A percentile compares a stretch with the other conserved stretches of the same genome.
Evolutionary conservation across 2,888 invertebrate species (phyloP).

Genomic region (Globia sparganii): DNA sequence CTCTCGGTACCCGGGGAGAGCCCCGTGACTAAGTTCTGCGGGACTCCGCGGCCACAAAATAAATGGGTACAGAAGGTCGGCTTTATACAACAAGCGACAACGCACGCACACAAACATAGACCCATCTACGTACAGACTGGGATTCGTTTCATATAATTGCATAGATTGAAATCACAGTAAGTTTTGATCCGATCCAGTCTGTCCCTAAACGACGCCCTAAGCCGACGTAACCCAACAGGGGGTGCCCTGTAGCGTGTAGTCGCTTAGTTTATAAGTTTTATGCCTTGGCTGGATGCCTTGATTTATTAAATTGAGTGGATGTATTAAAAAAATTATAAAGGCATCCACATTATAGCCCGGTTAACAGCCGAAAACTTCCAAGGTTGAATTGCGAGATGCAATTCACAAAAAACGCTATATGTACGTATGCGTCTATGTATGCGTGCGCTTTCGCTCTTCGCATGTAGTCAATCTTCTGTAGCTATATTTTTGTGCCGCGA

Average conservation of each 20-base stretch:
- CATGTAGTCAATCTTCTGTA: constrained; percentile 7
- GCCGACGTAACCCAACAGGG: background rate
- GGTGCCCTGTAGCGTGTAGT: background rate
- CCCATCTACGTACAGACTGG: background rate
- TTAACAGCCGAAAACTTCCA: background rate
- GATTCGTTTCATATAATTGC: background rate
- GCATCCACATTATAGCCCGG: background rate
- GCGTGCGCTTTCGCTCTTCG: background rate
- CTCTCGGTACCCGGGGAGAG: constrained; percentile 61
- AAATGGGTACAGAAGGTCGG: constrained; percentile 9
- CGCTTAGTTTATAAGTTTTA: background rate
- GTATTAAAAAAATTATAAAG: background rate
- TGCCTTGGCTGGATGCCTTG: background rate
- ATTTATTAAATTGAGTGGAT: background rate
- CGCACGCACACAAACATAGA: background rate
- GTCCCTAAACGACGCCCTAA: background rate
- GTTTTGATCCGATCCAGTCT: background rate
- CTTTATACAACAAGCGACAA: background rate
- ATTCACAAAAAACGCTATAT: background rate
- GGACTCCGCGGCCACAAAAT: constrained; percentile 11
- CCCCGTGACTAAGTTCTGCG: constrained; percentile 60
- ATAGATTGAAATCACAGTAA: background rate
- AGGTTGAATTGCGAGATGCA: background rate
- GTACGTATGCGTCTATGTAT: background rate
- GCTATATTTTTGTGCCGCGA: background rate